Conservation (phyloP, 2,113 vertebrate genomes). For the Percina caprodes region DNA sequence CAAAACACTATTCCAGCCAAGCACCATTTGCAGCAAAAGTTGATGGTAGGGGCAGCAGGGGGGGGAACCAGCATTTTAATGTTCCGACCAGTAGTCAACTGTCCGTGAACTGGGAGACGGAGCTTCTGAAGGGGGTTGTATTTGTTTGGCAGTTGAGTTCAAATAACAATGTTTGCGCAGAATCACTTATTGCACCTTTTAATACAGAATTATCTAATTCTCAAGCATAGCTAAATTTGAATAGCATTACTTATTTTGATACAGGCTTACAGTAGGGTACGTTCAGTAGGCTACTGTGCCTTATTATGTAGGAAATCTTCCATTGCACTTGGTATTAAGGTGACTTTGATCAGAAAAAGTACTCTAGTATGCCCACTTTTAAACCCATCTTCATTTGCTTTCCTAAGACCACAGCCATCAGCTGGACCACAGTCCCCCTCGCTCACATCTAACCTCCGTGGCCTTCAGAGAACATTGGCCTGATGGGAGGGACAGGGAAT, state of each 20-base stretch:
- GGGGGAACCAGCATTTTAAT: too few relatives aligned
- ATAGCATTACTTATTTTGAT: not conserved
- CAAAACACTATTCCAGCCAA: too few relatives aligned
- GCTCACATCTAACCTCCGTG: not conserved
- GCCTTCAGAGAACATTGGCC: slow-evolving; percentile 23
- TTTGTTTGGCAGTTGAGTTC: too few relatives aligned
- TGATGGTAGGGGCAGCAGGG: too few relatives aligned
- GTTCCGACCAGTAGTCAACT: too few relatives aligned
- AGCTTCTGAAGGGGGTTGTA: too few relatives aligned
- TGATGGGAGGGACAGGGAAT: slow-evolving; percentile 21
- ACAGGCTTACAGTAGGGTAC: not conserved
- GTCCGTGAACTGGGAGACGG: too few relatives aligned
- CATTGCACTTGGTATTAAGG: not conserved
- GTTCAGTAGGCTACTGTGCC: not conserved
- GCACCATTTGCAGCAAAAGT: too few relatives aligned
- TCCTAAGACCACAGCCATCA: not conserved
- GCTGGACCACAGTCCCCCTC: not conserved
- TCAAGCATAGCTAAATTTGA: not conserved
- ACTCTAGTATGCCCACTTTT: not conserved
- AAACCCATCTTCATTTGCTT: not conserved
- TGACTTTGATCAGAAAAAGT: not conserved
- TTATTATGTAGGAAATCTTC: not conserved
- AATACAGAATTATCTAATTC: not conserved
- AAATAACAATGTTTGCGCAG: too few relatives aligned
- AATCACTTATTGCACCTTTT: too few relatives aligned